phyloP scores from a whole-genome alignment of 1,140 invertebrate species.

The Plutomurus gul region DNA sequence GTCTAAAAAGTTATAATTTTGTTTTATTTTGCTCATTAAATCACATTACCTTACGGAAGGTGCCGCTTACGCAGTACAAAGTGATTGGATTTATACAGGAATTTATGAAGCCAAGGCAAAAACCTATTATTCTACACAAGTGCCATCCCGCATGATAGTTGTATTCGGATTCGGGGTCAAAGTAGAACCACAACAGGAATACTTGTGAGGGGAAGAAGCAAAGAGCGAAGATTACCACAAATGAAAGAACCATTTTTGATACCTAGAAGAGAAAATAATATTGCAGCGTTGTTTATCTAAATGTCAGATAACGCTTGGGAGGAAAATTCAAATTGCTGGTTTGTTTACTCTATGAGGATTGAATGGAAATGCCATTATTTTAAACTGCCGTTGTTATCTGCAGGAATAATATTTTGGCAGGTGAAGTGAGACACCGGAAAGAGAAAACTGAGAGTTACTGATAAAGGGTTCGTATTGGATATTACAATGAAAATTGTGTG shows the following conservation, averaged over 20 bases:
- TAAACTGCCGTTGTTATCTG: too few relatives aligned
- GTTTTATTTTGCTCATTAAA: too few relatives aligned
- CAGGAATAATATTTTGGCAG: too few relatives aligned
- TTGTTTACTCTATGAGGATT: too few relatives aligned
- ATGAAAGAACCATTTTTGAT: constrained; percentile 84
- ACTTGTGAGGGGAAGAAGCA: constrained; percentile 86
- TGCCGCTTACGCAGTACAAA: constrained; percentile 86
- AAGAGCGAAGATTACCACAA: constrained; percentile 86
- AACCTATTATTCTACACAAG: constrained; percentile 79
- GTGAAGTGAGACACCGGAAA: too few relatives aligned
- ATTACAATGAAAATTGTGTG: not conserved
- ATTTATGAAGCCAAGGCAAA: constrained; percentile 80
- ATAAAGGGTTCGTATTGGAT: too few relatives aligned
- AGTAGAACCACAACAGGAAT: constrained; percentile 88
- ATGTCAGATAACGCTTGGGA: too few relatives aligned
- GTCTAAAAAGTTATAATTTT: not conserved
- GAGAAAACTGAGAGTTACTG: too few relatives aligned
- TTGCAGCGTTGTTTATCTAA: not conserved
- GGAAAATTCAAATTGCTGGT: too few relatives aligned
- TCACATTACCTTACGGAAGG: constrained; percentile 72
- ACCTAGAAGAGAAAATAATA: constrained; percentile 66
- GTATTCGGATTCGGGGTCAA: constrained; percentile 70
- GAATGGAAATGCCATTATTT: too few relatives aligned
- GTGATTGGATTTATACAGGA: constrained; percentile 92
- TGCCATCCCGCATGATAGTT: constrained; percentile 87